Conservation (phyloP, 2,113 vertebrate genomes). For the Theristicus caerulescens region DNA sequence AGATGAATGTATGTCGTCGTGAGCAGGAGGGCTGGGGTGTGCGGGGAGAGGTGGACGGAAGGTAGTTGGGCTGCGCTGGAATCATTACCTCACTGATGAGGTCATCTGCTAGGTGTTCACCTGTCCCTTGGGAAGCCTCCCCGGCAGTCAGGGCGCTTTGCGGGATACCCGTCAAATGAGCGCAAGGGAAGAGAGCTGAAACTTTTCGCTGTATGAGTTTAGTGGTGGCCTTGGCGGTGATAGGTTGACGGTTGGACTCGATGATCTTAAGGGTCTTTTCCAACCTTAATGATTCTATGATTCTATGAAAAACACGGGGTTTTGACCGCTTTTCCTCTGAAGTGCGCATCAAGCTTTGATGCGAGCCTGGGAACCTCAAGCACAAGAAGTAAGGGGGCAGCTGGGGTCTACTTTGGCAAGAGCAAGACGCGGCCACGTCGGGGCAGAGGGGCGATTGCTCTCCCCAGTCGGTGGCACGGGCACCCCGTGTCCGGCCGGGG, state of each 20-base stretch:
- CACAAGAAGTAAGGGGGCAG: too few species aligned
- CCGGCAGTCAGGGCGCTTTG: background rate
- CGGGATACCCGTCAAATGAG: background rate
- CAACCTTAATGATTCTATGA: too few species aligned
- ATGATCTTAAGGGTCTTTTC: too few species aligned
- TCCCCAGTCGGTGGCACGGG: background rate
- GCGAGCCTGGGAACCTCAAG: background rate
- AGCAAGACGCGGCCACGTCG: background rate
- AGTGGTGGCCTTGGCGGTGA: too few species aligned
- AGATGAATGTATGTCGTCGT: fast-evolving
- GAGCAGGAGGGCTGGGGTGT: background rate
- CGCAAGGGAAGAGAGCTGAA: background rate
- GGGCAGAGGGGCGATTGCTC: background rate
- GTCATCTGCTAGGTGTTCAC: too few species aligned
- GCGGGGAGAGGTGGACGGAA: background rate
- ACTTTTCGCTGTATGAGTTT: fast-evolving
- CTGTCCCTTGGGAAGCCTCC: background rate
- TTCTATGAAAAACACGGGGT: background rate
- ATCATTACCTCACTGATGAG: background rate
- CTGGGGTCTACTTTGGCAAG: background rate
- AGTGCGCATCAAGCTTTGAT: fast-evolving
- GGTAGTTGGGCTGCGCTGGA: background rate
- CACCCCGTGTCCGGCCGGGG: background rate
- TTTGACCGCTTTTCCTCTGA: background rate
- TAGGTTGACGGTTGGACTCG: too few species aligned